A percentile compares a stretch with the other conserved stretches of the same genome.
These are phyloP conservation scores for Australoheros facetus DNA, from an alignment of 2,797 vertebrate species.

Conservation along the genomic window DNA sequence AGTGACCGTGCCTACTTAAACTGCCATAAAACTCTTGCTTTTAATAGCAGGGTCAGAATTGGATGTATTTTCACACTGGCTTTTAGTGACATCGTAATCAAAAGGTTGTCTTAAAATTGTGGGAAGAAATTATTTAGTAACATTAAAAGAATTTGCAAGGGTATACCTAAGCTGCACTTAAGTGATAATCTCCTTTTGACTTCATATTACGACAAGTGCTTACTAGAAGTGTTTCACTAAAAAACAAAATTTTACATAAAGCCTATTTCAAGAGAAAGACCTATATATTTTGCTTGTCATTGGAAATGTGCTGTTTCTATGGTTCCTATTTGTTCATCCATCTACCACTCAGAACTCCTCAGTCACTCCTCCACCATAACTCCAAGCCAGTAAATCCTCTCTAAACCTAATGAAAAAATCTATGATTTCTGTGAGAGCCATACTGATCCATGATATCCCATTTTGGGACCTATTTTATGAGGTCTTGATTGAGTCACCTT, in stretches of 20 bases:
- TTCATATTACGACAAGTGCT: neutral
- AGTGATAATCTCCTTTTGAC: conserved; percentile 7
- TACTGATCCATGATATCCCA: neutral
- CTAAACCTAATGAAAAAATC: neutral
- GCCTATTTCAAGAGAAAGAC: neutral
- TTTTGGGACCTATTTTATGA: neutral
- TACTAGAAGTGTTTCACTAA: neutral
- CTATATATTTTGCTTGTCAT: neutral
- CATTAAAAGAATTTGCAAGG: conserved; percentile 4
- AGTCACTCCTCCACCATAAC: neutral
- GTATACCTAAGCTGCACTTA: neutral
- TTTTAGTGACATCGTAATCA: neutral
- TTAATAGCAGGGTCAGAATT: too few relatives aligned
- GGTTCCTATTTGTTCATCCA: neutral
- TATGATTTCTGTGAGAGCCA: neutral
- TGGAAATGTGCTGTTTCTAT: neutral
- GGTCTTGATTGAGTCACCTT: neutral
- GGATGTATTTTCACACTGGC: too few relatives aligned
- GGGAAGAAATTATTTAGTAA: neutral
- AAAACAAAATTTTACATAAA: neutral
- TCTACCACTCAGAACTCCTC: neutral
- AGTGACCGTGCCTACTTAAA: too few relatives aligned
- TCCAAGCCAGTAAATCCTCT: neutral
- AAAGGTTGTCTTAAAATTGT: conserved; percentile 6
- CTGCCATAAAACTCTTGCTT: too few relatives aligned